These are phyloP conservation scores for Lepilemur septentrionalis DNA, from an alignment of 2,797 vertebrate genomes.

Conservation along the genomic window DNA sequence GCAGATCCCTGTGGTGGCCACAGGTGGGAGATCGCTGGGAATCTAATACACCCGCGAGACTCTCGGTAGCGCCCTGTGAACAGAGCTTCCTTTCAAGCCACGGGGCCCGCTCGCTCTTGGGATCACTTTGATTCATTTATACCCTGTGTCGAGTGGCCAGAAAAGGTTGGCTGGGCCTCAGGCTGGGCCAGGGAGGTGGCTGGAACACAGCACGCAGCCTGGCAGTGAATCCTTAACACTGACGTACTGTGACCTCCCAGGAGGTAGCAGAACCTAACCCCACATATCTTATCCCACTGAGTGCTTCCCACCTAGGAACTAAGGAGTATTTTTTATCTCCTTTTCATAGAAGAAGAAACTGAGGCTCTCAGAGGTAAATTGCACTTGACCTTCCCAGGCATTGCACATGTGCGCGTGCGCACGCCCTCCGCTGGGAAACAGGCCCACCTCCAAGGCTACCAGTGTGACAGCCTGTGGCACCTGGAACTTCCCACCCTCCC, in stretches of 20 bases:
- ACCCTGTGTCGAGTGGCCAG: not conserved
- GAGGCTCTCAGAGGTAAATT: not conserved
- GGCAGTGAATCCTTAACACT: not conserved
- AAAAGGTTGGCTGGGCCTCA: not conserved
- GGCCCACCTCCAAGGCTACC: not conserved
- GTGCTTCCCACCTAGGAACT: not conserved
- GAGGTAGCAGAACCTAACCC: not conserved
- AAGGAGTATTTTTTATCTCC: not conserved
- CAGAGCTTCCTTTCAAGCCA: not conserved
- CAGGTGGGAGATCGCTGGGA: not conserved
- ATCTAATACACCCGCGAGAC: not conserved
- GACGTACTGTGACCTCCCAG: not conserved
- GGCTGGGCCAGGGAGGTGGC: not conserved
- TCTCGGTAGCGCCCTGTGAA: not conserved
- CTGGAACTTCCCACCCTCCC: not conserved
- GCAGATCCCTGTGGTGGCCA: not conserved
- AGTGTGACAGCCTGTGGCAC: not conserved
- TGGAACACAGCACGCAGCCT: not conserved
- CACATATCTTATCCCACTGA: not conserved
- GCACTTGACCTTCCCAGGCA: not conserved
- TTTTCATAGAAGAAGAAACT: not conserved
- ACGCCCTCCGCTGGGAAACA: not conserved
- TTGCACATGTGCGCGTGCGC: not conserved
- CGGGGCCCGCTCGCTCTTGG: not conserved
- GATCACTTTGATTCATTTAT: not conserved